A percentile compares a stretch with the other conserved stretches of the same genome.
Evolutionary conservation across 1,140 invertebrate species (phyloP).

Genomic region (Gryllus bimaculatus): DNA sequence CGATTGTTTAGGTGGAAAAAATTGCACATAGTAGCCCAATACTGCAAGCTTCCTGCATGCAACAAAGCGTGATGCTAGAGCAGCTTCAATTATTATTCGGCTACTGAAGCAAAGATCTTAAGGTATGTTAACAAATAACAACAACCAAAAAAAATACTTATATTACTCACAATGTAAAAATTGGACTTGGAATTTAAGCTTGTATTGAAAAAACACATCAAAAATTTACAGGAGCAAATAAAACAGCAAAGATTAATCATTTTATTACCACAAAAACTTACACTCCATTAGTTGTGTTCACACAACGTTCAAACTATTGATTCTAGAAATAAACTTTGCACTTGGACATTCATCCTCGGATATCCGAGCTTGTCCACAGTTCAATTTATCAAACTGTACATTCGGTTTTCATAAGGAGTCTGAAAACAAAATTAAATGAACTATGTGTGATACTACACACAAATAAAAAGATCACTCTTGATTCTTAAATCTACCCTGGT

Average conservation of each 20-base stretch:
- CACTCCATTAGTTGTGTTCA: conserved; percentile 89
- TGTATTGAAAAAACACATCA: no score
- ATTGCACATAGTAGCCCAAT: no score
- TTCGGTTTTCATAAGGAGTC: conserved; percentile 98
- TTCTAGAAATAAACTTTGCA: conserved; percentile 93
- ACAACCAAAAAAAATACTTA: no score
- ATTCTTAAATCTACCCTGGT: conserved; percentile 50
- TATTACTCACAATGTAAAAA: no score
- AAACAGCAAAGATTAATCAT: background rate
- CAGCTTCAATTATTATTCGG: no score
- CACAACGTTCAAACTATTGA: conserved; percentile 98
- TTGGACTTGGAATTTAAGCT: no score
- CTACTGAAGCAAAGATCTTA: no score
- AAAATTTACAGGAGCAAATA: no score
- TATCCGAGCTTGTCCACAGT: conserved; percentile 92
- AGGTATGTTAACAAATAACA: no score
- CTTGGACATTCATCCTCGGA: conserved; percentile 90
- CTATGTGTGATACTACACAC: background rate
- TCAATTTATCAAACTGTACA: conserved; percentile 98
- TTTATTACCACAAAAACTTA: conserved; percentile 45
- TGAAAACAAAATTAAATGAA: conserved; percentile 34
- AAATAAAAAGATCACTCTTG: background rate
- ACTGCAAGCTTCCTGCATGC: no score
- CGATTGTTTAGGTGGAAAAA: no score
- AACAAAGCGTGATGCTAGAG: no score